These are phyloP conservation scores for Brienomyrus brachyistius DNA, from an alignment of 2,113 vertebrate genomes.

Conservation along the genomic window DNA sequence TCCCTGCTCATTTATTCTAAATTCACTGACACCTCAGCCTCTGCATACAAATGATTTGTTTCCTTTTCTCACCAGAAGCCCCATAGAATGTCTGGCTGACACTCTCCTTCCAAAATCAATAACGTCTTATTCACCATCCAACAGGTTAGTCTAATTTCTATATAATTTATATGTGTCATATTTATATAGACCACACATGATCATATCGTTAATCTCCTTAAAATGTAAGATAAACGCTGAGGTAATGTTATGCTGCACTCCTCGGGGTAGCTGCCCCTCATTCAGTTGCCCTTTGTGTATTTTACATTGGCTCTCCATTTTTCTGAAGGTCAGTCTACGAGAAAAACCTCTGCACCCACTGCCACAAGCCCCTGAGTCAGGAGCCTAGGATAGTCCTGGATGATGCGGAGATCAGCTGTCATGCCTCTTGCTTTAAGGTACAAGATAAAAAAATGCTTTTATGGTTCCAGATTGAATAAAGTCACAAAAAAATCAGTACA, in stretches of 20 bases:
- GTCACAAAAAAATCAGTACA: neutral
- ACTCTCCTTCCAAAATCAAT: conserved; percentile 59
- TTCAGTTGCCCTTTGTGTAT: neutral
- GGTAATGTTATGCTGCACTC: neutral
- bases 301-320: conserved; percentile 1
- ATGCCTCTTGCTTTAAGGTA: conserved; percentile 80
- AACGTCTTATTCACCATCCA: conserved; percentile 68
- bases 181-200: neutral
- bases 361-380: conserved; percentile 63
- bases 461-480: neutral
- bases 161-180: neutral
- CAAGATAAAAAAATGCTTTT: neutral
- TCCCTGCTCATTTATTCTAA: neutral
- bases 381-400: conserved; percentile 73
- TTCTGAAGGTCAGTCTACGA: conserved; percentile 61
- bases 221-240: neutral
- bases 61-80: conserved; percentile 42
- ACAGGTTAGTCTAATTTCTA: conserved; percentile 51
- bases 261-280: neutral
- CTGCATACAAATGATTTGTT: neutral
- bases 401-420: conserved; percentile 70
- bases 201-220: neutral
- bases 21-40: neutral
- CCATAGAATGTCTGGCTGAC: conserved; percentile 46
- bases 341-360: conserved; percentile 73